Base-by-base conservation (phyloP, 2,888 invertebrate species). In the Gymnosoma rotundatum region DNA sequence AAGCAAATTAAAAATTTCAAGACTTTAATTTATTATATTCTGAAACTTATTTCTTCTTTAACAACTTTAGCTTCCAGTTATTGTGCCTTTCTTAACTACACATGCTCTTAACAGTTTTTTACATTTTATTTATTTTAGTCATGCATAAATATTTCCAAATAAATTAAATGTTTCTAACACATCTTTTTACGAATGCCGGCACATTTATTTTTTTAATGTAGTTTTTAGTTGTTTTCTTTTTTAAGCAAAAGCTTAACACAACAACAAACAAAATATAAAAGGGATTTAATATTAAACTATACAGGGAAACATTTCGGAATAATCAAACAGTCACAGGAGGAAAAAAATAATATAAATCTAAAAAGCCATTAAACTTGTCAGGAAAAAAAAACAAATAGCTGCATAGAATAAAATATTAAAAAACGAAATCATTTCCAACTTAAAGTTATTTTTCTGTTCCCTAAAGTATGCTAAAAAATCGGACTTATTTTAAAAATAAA, bases 401-500 rank as follows among this genome's bases (percentile, higher is more conserved):
- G 42, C 32, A 32, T 3, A 38, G 10, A 42, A 61, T 0, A 18
- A 10, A 38, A 61, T 14, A 42, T 6, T 8, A 20, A 61, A 25
- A 8, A 32, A 50, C 21, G 1, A 6, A 25, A 9, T 64, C 12
- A 42, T 2, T 42, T 12, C 7, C 12, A 12, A 10, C 42, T 4
- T 42, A 42, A 42, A 12, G 12, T 10, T 42, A 42, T 12, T 42
- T 42, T 42, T 42, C 2, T 42, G 2, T 14, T 10, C 67, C 21
- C 8, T n/a, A 54, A 67, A 54, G 38, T 67, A 54, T 54, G 67
- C 52, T 54, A 38, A 18, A 14, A 67, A 54, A 54, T 42, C 12
- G 12, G 4, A 42, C 1, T 25, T 25, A 25, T 25, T 25, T 25
- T 2, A 42, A 42, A 2, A 42, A 42, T 6, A 12, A 38, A 42